These are phyloP conservation scores for Philopedon plagiatum DNA, from an alignment of 2,888 invertebrate genomes.

Conservation along the genomic window DNA sequence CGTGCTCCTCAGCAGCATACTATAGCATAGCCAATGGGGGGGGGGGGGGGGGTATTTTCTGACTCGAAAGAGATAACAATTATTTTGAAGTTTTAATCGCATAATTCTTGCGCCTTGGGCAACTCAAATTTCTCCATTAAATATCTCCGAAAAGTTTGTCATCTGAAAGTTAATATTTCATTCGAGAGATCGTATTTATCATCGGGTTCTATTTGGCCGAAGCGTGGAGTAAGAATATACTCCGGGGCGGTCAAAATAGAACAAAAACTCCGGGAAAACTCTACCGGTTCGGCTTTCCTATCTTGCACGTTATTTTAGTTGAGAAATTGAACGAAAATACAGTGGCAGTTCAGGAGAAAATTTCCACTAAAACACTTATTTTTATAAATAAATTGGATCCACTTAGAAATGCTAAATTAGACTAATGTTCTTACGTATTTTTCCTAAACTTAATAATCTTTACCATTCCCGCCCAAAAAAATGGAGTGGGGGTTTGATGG, in stretches of 20 bases:
- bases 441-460: too few species aligned
- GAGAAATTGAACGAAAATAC: conserved; percentile 17
- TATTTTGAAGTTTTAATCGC: too few species aligned
- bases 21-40: too few species aligned
- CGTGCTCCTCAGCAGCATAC: too few species aligned
- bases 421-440: too few species aligned
- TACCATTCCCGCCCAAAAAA: too few species aligned
- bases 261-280: conserved; percentile 11
- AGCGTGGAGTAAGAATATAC: conserved; percentile 1
- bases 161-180: conserved; percentile 40
- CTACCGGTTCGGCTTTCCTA: conserved; percentile 28
- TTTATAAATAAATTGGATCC: too few species aligned
- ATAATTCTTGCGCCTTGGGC: neutral
- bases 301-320: conserved; percentile 33
- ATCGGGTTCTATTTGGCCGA: conserved; percentile 9
- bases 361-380: neutral
- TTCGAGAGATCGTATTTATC: conserved; percentile 26
- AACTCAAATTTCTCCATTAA: conserved; percentile 11
- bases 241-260: conserved; percentile 15
- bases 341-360: neutral
- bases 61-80: too few species aligned
- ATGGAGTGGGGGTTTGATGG: too few species aligned
- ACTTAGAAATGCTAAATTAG: too few species aligned
- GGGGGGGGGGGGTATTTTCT: too few species aligned
- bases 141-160: conserved; percentile 27